Evolutionary conservation across 2,888 invertebrate species (phyloP).

Genomic region (Caprella mutica): DNA sequence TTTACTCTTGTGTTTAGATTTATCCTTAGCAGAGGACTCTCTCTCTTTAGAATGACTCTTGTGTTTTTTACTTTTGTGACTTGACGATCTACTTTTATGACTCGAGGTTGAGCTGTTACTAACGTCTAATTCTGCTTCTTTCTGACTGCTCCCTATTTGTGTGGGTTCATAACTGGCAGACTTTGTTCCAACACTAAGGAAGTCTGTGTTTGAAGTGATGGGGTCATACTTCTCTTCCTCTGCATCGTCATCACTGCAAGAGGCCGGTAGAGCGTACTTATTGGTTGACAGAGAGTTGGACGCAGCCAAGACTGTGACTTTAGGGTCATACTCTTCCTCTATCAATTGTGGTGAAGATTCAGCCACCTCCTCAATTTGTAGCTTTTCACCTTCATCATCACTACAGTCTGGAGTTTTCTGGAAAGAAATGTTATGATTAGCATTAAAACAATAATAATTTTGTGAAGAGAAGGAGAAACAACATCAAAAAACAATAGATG

Average conservation of each 20-base stretch:
- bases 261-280: conserved; percentile 7
- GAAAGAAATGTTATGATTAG: no score
- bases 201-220: background rate
- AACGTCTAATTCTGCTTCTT: conserved; percentile 9
- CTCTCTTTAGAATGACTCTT: conserved; percentile 10
- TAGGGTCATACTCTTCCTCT: conserved; percentile 8
- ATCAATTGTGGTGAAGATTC: background rate
- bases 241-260: background rate
- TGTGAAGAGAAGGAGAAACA: no score
- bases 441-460: no score
- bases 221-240: background rate
- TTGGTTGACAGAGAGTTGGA: no score
- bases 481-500: no score
- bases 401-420: no score
- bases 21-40: conserved; percentile 2
- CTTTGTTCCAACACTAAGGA: background rate
- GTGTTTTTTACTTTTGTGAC: conserved; percentile 10
- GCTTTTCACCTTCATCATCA: no score
- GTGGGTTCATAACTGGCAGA: background rate
- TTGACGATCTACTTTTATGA: no score
- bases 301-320: no score
- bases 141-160: background rate
- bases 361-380: no score
- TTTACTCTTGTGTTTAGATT: conserved; percentile 8
- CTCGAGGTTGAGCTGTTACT: no score